Conservation (phyloP, 2,797 vertebrate species). For the Sternarchorhynchus goeldii region DNA sequence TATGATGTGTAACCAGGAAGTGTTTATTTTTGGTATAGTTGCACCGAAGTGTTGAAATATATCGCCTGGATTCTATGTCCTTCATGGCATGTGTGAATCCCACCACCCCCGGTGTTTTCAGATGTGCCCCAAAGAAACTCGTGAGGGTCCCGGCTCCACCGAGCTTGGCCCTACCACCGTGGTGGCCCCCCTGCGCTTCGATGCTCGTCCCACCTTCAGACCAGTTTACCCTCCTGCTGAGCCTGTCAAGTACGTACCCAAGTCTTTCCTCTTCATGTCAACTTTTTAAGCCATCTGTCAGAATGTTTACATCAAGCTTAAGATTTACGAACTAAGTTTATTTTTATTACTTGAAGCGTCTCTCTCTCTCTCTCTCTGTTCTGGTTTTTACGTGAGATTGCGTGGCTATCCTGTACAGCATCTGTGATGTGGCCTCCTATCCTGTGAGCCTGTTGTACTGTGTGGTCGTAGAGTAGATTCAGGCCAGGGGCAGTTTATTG, state of each 20-base stretch:
- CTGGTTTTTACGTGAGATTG: too few relatives aligned
- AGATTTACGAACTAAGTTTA: too few relatives aligned
- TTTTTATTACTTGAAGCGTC: too few relatives aligned
- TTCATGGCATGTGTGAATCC: not conserved
- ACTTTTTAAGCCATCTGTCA: too few relatives aligned
- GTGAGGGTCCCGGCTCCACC: conserved; percentile 76
- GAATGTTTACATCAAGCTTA: too few relatives aligned
- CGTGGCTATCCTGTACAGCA: too few relatives aligned
- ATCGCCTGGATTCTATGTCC: not conserved
- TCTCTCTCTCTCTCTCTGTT: too few relatives aligned
- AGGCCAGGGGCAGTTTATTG: not conserved
- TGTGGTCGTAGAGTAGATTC: not conserved
- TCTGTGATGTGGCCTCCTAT: too few relatives aligned
- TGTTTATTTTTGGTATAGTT: not conserved
- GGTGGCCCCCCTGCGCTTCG: conserved; percentile 86
- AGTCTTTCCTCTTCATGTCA: too few relatives aligned
- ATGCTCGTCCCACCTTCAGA: conserved; percentile 87
- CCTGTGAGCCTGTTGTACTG: too few relatives aligned
- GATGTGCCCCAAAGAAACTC: conserved; percentile 95
- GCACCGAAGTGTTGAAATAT: not conserved
- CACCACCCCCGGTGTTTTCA: conserved; percentile 60
- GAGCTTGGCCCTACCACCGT: conserved; percentile 78
- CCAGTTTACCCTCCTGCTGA: conserved; percentile 82
- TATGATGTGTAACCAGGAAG: not conserved
- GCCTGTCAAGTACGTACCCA: conserved; percentile 72